Evolutionary conservation across 2,797 vertebrate species (phyloP).

Genomic region (Sebastes variabilis): DNA sequence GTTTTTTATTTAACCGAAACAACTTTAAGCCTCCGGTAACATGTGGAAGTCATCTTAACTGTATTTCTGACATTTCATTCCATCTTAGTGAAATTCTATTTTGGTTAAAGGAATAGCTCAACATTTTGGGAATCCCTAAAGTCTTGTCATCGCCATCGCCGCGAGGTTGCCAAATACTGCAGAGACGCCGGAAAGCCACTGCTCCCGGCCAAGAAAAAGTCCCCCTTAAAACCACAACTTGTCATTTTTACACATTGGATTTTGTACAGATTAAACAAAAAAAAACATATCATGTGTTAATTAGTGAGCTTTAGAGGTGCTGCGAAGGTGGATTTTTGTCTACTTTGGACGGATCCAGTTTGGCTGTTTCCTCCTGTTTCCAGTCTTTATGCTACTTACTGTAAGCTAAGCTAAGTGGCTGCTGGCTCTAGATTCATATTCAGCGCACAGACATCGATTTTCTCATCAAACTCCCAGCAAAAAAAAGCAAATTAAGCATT

Average conservation of each 20-base stretch:
- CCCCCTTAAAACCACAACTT: neutral
- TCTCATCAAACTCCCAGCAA: neutral
- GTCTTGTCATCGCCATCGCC: neutral
- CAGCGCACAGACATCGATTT: neutral
- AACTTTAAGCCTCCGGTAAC: neutral
- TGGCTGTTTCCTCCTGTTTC: neutral
- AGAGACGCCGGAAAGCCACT: neutral
- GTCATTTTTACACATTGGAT: neutral
- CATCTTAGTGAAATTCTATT: neutral
- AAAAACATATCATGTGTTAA: neutral
- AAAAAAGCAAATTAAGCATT: neutral
- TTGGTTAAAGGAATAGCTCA: neutral
- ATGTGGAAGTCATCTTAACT: neutral
- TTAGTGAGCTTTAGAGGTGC: neutral
- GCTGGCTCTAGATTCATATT: neutral
- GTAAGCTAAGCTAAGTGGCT: neutral
- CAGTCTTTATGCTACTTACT: neutral
- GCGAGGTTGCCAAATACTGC: neutral
- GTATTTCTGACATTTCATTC: neutral
- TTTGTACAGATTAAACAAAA: constrained; percentile 1
- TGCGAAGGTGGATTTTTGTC: neutral
- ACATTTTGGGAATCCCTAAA: neutral
- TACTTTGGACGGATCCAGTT: neutral
- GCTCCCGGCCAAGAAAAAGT: neutral
- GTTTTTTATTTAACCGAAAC: neutral